Evolutionary conservation across 2,888 invertebrate genomes (phyloP).

Genomic region (Cryptocephalus moraei): DNA sequence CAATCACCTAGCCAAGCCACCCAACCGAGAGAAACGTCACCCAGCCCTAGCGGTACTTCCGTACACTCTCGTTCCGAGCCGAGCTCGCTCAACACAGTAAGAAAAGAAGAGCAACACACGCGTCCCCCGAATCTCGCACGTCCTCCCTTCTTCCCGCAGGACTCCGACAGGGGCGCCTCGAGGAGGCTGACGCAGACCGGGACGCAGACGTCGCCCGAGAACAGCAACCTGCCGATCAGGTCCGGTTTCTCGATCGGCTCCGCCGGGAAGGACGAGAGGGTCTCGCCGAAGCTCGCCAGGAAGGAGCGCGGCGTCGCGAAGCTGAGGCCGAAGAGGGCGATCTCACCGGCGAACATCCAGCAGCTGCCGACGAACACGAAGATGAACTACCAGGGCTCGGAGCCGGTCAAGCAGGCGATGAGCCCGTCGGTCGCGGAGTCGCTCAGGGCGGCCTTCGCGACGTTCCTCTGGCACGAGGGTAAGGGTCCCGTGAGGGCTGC

Average conservation of each 20-base stretch:
- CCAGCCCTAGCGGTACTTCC: conserved; percentile 46
- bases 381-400: conserved; percentile 35
- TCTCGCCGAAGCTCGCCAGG: conserved; percentile 45
- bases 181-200: conserved; percentile 45
- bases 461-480: conserved; percentile 94
- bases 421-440: conserved; percentile 90
- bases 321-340: conserved; percentile 40
- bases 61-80: conserved; percentile 43
- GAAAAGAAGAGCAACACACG: neutral
- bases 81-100: conserved; percentile 41
- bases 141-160: conserved; percentile 45
- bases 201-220: conserved; percentile 63
- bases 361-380: conserved; percentile 33
- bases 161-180: conserved; percentile 27
- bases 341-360: conserved; percentile 36
- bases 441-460: conserved; percentile 89
- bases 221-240: conserved; percentile 30
- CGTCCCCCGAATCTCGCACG: conserved; percentile 44
- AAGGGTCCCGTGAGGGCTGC: neutral
- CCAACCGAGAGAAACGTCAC: conserved; percentile 43
- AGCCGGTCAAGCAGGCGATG: conserved; percentile 69
- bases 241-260: conserved; percentile 52
- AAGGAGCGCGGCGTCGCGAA: conserved; percentile 44
- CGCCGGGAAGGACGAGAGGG: conserved; percentile 43
- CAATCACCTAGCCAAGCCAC: conserved; percentile 46